Conservation (phyloP, 2,888 invertebrate species). For the Polydrusus tereticollis region DNA sequence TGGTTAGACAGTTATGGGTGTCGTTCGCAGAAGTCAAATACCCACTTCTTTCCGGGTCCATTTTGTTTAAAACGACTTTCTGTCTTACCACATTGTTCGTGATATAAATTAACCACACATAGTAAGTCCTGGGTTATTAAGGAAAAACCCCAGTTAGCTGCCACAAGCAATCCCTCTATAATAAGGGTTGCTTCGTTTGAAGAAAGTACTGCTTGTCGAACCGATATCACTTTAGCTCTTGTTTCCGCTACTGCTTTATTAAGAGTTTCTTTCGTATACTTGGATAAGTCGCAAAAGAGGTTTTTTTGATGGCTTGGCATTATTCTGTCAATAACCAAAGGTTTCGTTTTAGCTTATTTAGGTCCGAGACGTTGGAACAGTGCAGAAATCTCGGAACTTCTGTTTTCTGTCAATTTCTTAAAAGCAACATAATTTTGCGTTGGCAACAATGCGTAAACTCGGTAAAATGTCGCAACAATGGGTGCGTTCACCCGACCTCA, state of each 20-base stretch:
- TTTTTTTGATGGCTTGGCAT: not conserved
- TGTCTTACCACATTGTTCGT: not conserved
- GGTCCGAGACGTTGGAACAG: not conserved
- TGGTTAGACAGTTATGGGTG: constrained; percentile 14
- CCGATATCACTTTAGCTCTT: no score
- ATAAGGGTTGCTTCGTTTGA: not conserved
- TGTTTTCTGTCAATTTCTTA: not conserved
- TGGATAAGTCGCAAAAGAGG: not conserved
- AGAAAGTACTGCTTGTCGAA: not conserved
- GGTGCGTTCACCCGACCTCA: no score
- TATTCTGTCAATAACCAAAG: not conserved
- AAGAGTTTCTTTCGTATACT: not conserved
- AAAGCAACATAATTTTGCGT: not conserved
- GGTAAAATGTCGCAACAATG: not conserved
- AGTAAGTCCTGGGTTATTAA: constrained; percentile 4
- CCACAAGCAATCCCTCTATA: not conserved
- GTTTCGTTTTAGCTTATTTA: not conserved
- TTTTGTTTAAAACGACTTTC: constrained; percentile 9
- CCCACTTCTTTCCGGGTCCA: constrained; percentile 16
- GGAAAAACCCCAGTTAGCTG: not conserved
- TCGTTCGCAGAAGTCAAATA: constrained; percentile 1
- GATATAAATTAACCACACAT: not conserved
- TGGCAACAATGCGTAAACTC: not conserved
- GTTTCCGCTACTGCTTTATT: not conserved
- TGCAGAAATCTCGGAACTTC: not conserved